Evolutionary conservation across 2,113 vertebrate species (phyloP).

Genomic region (Pagrus major): DNA sequence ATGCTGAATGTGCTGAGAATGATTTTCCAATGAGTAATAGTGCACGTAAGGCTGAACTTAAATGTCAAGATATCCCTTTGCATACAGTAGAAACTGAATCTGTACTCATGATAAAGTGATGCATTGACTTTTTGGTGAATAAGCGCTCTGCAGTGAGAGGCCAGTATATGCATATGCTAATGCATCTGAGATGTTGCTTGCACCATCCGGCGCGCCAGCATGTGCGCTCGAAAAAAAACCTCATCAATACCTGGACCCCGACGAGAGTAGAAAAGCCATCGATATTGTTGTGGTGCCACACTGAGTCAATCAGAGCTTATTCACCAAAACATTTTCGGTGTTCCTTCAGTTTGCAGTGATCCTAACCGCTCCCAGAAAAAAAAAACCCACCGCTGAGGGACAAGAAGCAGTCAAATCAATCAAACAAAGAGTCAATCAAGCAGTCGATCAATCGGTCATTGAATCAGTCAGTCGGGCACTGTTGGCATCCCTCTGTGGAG

Average conservation of each 20-base stretch:
- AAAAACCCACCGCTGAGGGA: conserved; percentile 52
- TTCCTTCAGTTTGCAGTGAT: conserved; percentile 21
- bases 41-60: neutral
- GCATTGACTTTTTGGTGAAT: conserved; percentile 56
- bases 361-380: conserved; percentile 22
- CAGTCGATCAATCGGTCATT: conserved; percentile 19
- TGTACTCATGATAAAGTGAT: conserved; percentile 37
- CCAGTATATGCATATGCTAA: conserved; percentile 5
- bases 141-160: conserved; percentile 24
- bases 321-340: conserved; percentile 35
- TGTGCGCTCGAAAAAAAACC: conserved; percentile 6
- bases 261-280: neutral
- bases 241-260: neutral
- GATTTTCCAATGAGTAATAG: conserved; percentile 1
- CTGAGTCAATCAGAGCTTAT: conserved; percentile 30
- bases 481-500: conserved; percentile 15
- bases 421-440: conserved; percentile 21
- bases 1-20: conserved; percentile 23
- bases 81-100: conserved; percentile 21
- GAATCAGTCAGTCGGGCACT: conserved; percentile 3
- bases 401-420: conserved; percentile 54
- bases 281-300: neutral
- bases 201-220: conserved; percentile 10
- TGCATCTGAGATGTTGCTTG: neutral
- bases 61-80: conserved; percentile 54